phyloP scores from a whole-genome alignment of 1,140 invertebrate genomes.

The Bombus confusus region DNA sequence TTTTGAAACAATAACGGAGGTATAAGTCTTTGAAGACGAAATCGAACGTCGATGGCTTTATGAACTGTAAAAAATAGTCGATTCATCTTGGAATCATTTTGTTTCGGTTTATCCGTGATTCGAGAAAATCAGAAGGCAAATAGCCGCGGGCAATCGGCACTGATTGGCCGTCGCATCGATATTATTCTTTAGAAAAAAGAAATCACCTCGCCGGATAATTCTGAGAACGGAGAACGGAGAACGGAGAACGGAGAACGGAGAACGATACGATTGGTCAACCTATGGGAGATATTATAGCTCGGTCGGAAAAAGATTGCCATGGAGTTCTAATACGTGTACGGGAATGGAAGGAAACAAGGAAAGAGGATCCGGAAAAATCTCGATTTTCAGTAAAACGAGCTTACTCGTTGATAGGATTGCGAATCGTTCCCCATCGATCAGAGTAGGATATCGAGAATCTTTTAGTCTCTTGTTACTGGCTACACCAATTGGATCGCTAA shows the following conservation, averaged over 20 bases:
- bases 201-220: slow-evolving; percentile 30
- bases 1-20: not conserved
- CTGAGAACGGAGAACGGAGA: no score
- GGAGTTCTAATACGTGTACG: slow-evolving; percentile 30
- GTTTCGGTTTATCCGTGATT: not conserved
- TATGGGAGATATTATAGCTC: slow-evolving; percentile 26
- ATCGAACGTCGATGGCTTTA: not conserved
- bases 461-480: not conserved
- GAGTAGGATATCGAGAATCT: not conserved
- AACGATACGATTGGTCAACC: slow-evolving; percentile 47
- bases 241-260: no score
- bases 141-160: not conserved
- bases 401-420: slow-evolving; percentile 44
- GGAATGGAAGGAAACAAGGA: slow-evolving; percentile 28
- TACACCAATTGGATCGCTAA: not conserved
- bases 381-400: slow-evolving; percentile 45
- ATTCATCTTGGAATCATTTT: not conserved
- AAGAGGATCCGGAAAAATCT: slow-evolving; percentile 34
- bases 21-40: not conserved
- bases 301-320: not conserved
- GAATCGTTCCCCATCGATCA: slow-evolving; percentile 23
- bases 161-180: not conserved
- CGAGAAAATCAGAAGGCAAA: not conserved
- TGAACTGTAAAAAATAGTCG: not conserved
- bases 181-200: slow-evolving; percentile 8